A percentile compares a stretch with the other conserved stretches of the same genome.
phyloP scores from a whole-genome alignment of 1,140 invertebrate genomes.

The Leptinotarsa lineolata region DNA sequence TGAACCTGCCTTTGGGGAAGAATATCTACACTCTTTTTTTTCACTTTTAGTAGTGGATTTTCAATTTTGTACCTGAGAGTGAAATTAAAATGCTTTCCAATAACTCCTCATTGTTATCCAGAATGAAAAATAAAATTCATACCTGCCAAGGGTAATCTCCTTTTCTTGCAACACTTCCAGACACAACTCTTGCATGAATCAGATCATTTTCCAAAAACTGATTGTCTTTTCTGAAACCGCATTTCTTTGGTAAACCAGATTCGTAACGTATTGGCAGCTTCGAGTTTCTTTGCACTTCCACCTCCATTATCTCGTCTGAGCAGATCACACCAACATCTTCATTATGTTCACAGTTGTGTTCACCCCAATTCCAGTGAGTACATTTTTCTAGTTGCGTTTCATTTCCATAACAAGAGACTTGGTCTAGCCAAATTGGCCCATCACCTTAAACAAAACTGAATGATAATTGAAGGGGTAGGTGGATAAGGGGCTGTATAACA shows the following conservation, averaged over 20 bases:
- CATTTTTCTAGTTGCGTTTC: conserved; percentile 69
- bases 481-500: no score
- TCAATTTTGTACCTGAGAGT: no score
- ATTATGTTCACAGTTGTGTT: conserved; percentile 73
- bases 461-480: neutral
- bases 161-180: conserved; percentile 61
- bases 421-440: conserved; percentile 77
- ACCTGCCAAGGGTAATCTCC: conserved; percentile 83
- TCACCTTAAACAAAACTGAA: conserved; percentile 50
- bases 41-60: no score
- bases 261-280: conserved; percentile 9
- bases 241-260: conserved; percentile 39
- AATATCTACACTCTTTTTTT: no score
- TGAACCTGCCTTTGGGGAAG: no score
- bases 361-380: conserved; percentile 69
- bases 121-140: conserved; percentile 27
- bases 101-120: no score
- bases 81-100: no score
- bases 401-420: conserved; percentile 71
- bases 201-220: conserved; percentile 55
- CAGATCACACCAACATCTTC: conserved; percentile 77
- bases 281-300: conserved; percentile 18
- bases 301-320: conserved; percentile 37
- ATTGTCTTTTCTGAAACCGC: conserved; percentile 60
- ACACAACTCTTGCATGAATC: conserved; percentile 61